These are phyloP conservation scores for Acrobasis suavella DNA, from an alignment of 2,888 invertebrate genomes.

Conservation along the genomic window DNA sequence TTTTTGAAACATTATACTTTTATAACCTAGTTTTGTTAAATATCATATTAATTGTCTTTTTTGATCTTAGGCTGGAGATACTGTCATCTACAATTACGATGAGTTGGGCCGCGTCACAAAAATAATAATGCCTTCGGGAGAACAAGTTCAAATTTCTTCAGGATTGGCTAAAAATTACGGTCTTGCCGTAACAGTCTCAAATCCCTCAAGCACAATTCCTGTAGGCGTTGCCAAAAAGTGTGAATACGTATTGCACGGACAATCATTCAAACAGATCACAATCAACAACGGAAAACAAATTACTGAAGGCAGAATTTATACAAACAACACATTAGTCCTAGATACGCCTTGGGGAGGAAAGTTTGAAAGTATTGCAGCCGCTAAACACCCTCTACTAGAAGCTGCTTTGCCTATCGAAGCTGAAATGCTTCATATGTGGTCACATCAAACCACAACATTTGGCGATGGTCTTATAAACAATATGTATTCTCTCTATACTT, in stretches of 20 bases:
- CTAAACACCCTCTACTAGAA: slow-evolving; percentile 91
- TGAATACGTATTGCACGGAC: slow-evolving; percentile 84
- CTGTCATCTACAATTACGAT: slow-evolving; percentile 96
- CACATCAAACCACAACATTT: slow-evolving; percentile 89
- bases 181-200: slow-evolving; percentile 87
- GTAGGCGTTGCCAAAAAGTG: slow-evolving; percentile 81
- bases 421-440: slow-evolving; percentile 95
- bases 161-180: slow-evolving; percentile 90
- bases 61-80: slow-evolving; percentile 87
- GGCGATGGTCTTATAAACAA: slow-evolving; percentile 88
- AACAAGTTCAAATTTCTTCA: slow-evolving; percentile 90
- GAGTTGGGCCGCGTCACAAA: slow-evolving; percentile 92
- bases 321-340: slow-evolving; percentile 90
- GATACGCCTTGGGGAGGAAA: slow-evolving; percentile 88
- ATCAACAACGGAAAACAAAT: slow-evolving; percentile 87
- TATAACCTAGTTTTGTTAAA: background rate
- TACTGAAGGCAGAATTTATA: slow-evolving; percentile 88
- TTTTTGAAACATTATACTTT: background rate
- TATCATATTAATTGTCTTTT: slow-evolving; percentile 16
- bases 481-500: slow-evolving; percentile 91
- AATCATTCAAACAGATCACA: slow-evolving; percentile 85
- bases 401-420: slow-evolving; percentile 93
- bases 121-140: slow-evolving; percentile 95
- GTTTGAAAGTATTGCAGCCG: slow-evolving; percentile 89
- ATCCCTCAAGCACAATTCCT: slow-evolving; percentile 76